Percentiles rank a stretch among this genome's conserved stretches.
Conservation (phyloP, 1,140 invertebrate genomes). For the Venustaconcha ellipsiformis region DNA sequence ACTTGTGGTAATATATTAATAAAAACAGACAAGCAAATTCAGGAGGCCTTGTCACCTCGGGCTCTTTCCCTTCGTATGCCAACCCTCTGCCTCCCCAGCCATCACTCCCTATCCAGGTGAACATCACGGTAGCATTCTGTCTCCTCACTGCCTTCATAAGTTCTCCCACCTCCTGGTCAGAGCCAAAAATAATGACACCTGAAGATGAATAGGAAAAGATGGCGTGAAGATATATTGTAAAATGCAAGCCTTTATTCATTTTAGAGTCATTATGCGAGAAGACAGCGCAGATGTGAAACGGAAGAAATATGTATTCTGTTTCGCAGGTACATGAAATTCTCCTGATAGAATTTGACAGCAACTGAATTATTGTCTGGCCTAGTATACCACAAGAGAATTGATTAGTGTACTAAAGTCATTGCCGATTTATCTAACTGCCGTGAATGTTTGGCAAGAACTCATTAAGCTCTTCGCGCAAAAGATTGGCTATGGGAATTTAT, state of each 20-base stretch:
- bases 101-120: conserved; percentile 96
- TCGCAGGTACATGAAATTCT: background rate
- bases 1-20: no score
- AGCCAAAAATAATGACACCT: conserved; percentile 95
- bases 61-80: conserved; percentile 89
- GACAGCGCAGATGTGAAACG: no score
- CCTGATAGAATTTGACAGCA: background rate
- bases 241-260: background rate
- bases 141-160: conserved; percentile 91
- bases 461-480: no score
- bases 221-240: background rate
- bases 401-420: no score
- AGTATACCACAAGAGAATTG: no score
- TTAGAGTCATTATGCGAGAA: background rate
- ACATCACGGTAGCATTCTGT: conserved; percentile 87
- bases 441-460: no score
- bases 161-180: conserved; percentile 95
- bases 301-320: no score
- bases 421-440: no score
- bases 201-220: conserved; percentile 4
- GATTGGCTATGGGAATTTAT: no score
- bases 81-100: conserved; percentile 76
- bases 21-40: no score
- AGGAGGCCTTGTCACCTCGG: conserved; percentile 70
- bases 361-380: no score